Evolutionary conservation across 2,888 invertebrate genomes (phyloP).

Genomic region (Villa cingulata): DNA sequence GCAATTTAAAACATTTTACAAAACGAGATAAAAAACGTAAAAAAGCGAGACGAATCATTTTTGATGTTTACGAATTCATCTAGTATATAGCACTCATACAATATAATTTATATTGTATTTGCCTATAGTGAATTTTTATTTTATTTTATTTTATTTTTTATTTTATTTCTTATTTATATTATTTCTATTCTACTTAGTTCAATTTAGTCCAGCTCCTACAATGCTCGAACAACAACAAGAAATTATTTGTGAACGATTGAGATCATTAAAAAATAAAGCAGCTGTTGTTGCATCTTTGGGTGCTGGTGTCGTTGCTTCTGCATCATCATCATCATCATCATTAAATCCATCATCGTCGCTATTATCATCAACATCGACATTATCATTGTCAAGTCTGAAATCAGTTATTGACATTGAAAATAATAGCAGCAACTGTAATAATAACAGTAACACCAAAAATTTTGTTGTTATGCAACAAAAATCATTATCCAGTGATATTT

Average conservation of each 20-base stretch:
- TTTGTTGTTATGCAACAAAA: too few relatives aligned
- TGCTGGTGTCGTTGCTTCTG: neutral
- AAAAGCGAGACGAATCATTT: too few relatives aligned
- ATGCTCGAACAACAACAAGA: slow-evolving; percentile 75
- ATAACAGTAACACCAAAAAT: too few relatives aligned
- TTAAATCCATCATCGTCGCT: slow-evolving; percentile 1
- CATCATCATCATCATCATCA: slow-evolving; percentile 10
- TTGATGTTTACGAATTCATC: too few relatives aligned
- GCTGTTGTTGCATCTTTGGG: slow-evolving; percentile 14
- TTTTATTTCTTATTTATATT: slow-evolving; percentile 1
- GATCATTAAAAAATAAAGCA: slow-evolving; percentile 19
- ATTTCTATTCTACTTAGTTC: slow-evolving; percentile 37
- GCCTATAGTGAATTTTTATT: neutral
- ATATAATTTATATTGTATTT: too few relatives aligned
- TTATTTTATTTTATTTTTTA: slow-evolving; percentile 1
- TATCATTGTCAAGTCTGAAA: slow-evolving; percentile 15
- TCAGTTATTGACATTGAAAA: slow-evolving; percentile 6
- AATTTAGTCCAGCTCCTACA: slow-evolving; percentile 74
- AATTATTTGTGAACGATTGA: slow-evolving; percentile 68
- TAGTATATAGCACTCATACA: too few relatives aligned
- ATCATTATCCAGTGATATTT: too few relatives aligned
- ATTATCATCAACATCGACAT: slow-evolving; percentile 7
- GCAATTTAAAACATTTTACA: too few relatives aligned
- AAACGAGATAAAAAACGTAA: too few relatives aligned
- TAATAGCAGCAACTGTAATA: neutral